Evolutionary conservation across 2,888 invertebrate species (phyloP), one percentile per base, ranked within the genome.

Genomic region (Acrocyrtus sp.): DNA sequence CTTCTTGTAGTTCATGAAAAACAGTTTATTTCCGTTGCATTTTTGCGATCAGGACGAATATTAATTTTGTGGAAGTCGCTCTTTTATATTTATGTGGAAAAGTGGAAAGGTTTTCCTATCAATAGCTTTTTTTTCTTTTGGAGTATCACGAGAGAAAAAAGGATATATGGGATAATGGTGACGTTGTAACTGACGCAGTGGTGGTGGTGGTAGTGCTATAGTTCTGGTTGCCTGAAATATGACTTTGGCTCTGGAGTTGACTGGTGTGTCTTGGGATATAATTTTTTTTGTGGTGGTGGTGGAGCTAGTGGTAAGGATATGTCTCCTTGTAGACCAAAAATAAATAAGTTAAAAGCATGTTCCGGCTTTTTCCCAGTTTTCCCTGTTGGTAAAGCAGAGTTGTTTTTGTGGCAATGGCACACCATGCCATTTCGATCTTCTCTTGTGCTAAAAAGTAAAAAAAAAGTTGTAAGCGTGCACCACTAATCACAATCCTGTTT

Each of bases 21-120:
- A 72, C 72, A 65, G 72, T 72, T 72, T 72, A 72, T 72, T 72
- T 72, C 65, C 60, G 27, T 72, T 72, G 63, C 65, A 72, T 72
- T 72, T 72, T 72, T 72, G 72, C 65, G 72, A 72, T 72, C 72
- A 65, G 47, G 41, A 72, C 58, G 72, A 65, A 65, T 72, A 72
- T 72, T 72, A 72, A 72, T 72, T 72, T 65, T 72, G 60, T 70
- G 63, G 19, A 29, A 47, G 53, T 65, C 53, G 58, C 53, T 65
- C 60, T 72, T 57, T 70, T 70, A 65, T 65, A 63, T 70, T 63
- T 69, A 45, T 51, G 12, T n/a, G n/a, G n/a, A n/a, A n/a, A n/a
- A n/a, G n/a, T n/a, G n/a, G n/a, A n/a, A n/a, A n/a, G n/a, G n/a
- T n/a, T n/a, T n/a, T n/a, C n/a, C n/a, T n/a, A n/a, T n/a, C n/a